Percentiles rank a stretch among this genome's conserved stretches.
phyloP scores from a whole-genome alignment of 2,113 vertebrate species.

The Chaetops frenatus region DNA sequence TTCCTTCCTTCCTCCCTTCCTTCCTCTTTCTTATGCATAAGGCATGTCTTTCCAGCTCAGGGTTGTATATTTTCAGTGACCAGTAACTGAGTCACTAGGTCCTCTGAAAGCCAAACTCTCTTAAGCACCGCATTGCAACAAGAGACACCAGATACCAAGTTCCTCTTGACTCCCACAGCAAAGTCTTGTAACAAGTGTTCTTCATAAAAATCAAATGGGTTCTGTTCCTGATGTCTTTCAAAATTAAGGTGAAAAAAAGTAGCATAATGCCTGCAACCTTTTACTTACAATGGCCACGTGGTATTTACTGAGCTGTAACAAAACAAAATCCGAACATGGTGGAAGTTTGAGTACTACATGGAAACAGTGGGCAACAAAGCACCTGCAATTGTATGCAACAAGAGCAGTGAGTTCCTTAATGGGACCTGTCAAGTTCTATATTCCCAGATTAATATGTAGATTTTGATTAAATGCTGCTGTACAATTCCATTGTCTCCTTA shows the following conservation, averaged over 20 bases:
- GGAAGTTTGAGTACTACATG: not conserved
- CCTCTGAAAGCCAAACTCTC: not conserved
- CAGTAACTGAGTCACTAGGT: not conserved
- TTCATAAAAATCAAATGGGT: not conserved
- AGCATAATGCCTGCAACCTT: not conserved
- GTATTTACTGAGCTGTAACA: not conserved
- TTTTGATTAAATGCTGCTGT: not conserved
- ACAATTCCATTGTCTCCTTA: not conserved
- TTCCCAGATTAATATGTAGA: not conserved
- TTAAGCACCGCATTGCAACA: not conserved
- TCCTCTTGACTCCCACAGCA: not conserved
- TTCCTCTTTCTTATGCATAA: not conserved
- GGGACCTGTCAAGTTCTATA: not conserved
- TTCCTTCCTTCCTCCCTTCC: not conserved
- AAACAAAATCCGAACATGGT: not conserved
- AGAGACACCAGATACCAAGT: not conserved
- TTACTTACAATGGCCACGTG: accelerated
- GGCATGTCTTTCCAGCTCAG: not conserved
- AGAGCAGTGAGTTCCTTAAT: not conserved
- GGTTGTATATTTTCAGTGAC: not conserved
- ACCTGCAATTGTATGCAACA: not conserved
- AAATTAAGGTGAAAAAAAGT: not conserved
- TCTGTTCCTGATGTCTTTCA: not conserved
- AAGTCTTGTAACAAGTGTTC: not conserved
- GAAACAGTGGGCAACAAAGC: not conserved